Evolutionary conservation across 2,888 invertebrate species (phyloP).

Genomic region (Dexiosoma caninum): DNA sequence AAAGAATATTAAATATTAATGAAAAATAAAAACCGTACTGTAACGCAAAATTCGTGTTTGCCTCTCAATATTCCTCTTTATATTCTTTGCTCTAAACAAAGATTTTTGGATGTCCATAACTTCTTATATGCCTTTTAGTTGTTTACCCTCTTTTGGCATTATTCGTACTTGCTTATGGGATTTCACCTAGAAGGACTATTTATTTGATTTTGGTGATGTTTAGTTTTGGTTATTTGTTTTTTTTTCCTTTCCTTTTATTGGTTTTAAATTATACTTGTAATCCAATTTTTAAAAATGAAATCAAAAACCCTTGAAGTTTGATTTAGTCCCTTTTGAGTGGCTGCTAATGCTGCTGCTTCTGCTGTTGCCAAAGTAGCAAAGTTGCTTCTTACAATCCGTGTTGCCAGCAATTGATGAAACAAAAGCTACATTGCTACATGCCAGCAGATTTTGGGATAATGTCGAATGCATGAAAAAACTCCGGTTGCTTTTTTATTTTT

Average conservation of each 20-base stretch:
- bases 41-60: not conserved
- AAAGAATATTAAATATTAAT: too few species aligned
- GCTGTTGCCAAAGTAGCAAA: too few species aligned
- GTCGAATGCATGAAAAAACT: too few species aligned
- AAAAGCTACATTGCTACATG: too few species aligned
- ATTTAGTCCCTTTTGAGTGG: slow-evolving; percentile 58
- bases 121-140: not conserved
- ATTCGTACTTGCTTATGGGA: slow-evolving; percentile 49
- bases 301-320: slow-evolving; percentile 57
- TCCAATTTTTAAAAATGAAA: slow-evolving; percentile 61
- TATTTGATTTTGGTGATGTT: slow-evolving; percentile 60
- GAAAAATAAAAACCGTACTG: too few species aligned
- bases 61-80: not conserved
- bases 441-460: too few species aligned
- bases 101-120: not conserved
- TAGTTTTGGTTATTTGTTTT: slow-evolving; percentile 60
- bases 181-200: slow-evolving; percentile 48
- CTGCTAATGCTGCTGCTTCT: not conserved
- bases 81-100: not conserved
- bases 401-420: too few species aligned
- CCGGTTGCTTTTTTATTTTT: too few species aligned
- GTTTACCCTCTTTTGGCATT: not conserved
- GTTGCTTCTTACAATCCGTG: too few species aligned
- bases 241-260: too few species aligned
- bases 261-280: slow-evolving; percentile 64